Evolutionary conservation across 2,113 vertebrate genomes (phyloP), one percentile per base, ranked within the genome.

Genomic region (Pterophyllum scalare): DNA sequence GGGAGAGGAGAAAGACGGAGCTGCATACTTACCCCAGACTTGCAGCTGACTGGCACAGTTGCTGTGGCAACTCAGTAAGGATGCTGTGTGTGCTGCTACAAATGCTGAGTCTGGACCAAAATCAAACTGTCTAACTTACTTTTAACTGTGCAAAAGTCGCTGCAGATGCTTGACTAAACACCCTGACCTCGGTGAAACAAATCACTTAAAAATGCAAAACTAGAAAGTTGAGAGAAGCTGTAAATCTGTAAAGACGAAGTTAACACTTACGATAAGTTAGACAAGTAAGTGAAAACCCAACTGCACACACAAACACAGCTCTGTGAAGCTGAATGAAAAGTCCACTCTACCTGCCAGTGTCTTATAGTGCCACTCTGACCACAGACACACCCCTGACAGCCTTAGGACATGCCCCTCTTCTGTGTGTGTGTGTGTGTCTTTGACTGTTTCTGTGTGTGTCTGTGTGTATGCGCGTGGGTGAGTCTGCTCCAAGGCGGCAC

Each of bases 341-440:
- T 56, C 70, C 60, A 83, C 26, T 79, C 86, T 92, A 94, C 93
- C 93, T 95, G 91, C 74, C 56, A 80, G 82, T 82, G 87, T 90
- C 93, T 96, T 96, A 96, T 96, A 96, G 77, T 43, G 72, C 87
- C 88, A 93, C 35, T 87, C 60, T 90, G 84, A 93, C 93, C 92
- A 89, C 89, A 85, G 87, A 91, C 91, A 94, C 93, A 86, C 91
- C 88, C 91, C 85, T 80, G 56, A 87, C 15, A 9, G 70, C 81
- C 62, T 77, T 64, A 75, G 49, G 77, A 90, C 90, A 92, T 83
- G 72, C 92, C 92, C 89, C 81, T 62, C 82, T 65, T 79, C 24
- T 3, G 19, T 54, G 54, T 72, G 60, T 64, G 75, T 56, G 67
- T 81, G 64, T 76, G 28, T 35, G 61, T 74, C 46, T 67, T 43